Evolutionary conservation across 2,113 vertebrate genomes (phyloP), one percentile per base, ranked within the genome.

Genomic region (Promerops cafer): DNA sequence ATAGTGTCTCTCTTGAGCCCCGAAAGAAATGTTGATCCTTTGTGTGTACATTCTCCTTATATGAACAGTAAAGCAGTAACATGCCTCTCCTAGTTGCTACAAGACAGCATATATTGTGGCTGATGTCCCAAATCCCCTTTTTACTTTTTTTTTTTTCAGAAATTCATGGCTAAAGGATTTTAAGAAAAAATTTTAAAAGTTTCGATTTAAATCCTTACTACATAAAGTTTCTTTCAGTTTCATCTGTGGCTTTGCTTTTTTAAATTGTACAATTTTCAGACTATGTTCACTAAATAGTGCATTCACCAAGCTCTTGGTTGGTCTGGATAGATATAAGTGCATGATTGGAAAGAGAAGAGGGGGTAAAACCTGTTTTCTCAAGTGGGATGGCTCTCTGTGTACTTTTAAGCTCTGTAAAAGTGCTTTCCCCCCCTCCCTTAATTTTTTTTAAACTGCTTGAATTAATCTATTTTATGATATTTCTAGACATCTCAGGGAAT

Each of bases 351-450:
- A 47, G 68, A 80, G 47, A 45, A 39, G 7, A 50, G 10, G 15
- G n/a, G 14, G 19, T 71, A 13, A 87, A 86, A 24, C 22, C 33
- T 30, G 4, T 33, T 87, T 81, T 50, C 45, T 92, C n/a, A 74
- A 66, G 19, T 52, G 28, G 30, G n/a, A 47, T 74, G 19, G 31
- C 27, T 93, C 89, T 54, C 37, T 85, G 23, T 89, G 31, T 35
- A 50, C 11, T 71, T 28, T 50, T 45, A 44, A 57, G 21, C 17
- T 59, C 66, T 47, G 2, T 50, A 72, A 37, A 80, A 90, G 16
- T 27, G 30, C 63, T 70, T 59, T 20, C 2, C 5, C 7, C 19
- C 17, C 7, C 10, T 2, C n/a, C 2, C 2, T 8, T 31, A 7
- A n/a, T 16, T 15, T 56, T n/a, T 63, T 83, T 33, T 5, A 23